Conservation (phyloP, 2,888 invertebrate genomes). For the Drosophila borealis region DNA sequence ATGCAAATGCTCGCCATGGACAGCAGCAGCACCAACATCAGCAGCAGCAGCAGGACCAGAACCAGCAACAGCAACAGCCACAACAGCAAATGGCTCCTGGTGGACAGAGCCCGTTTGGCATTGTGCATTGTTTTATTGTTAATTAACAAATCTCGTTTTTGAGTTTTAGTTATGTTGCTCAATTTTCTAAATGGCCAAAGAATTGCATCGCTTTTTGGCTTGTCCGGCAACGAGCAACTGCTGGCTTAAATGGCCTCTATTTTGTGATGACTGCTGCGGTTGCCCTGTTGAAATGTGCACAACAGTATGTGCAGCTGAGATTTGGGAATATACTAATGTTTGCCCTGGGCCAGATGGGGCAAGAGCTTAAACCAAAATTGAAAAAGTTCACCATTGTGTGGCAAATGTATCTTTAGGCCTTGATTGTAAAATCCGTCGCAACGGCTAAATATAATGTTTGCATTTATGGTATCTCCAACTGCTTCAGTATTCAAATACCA, state of each 20-base stretch:
- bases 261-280: constrained; percentile 43
- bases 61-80: constrained; percentile 14
- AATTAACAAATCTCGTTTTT: constrained; percentile 75
- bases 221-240: constrained; percentile 12
- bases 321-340: constrained; percentile 18
- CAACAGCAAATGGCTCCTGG: constrained; percentile 31
- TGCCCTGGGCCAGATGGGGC: constrained; percentile 1
- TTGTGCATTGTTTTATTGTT: constrained; percentile 69
- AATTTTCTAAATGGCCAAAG: constrained; percentile 59
- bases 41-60: constrained; percentile 16
- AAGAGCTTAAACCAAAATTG: constrained; percentile 7
- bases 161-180: constrained; percentile 55
- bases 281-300: constrained; percentile 16
- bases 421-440: background rate
- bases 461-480: too few species aligned
- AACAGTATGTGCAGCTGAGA: constrained; percentile 17
- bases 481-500: too few species aligned
- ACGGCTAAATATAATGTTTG: background rate
- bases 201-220: constrained; percentile 36
- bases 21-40: constrained; percentile 13
- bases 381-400: constrained; percentile 8
- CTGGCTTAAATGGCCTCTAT: constrained; percentile 42
- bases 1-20: constrained; percentile 66
- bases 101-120: constrained; percentile 10
- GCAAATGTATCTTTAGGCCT: background rate